phyloP scores from a whole-genome alignment of 2,888 invertebrate genomes.

The Aphodius granarius region DNA sequence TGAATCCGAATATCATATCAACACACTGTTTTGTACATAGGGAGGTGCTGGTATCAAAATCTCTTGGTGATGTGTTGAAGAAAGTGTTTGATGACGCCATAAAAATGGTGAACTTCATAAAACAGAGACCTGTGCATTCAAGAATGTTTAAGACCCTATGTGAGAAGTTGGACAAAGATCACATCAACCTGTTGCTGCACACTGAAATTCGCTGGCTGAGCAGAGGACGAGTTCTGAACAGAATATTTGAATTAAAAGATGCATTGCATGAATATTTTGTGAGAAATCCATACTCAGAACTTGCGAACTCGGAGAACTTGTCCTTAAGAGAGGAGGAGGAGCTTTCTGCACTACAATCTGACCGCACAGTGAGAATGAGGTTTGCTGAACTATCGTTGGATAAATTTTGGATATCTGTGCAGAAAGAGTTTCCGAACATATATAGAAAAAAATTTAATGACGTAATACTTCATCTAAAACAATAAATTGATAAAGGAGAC shows the following conservation, averaged over 20 bases:
- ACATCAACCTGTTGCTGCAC: neutral
- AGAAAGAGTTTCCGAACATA: neutral
- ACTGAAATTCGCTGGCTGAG: slow-evolving; percentile 6
- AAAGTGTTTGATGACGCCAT: neutral
- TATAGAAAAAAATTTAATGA: too few relatives aligned
- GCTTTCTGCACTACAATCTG: neutral
- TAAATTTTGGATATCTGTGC: neutral
- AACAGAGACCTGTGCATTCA: neutral
- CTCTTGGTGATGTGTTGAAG: neutral
- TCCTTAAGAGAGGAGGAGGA: neutral
- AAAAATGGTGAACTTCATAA: slow-evolving; percentile 1
- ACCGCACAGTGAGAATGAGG: too few relatives aligned
- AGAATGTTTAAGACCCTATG: neutral
- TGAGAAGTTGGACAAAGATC: neutral
- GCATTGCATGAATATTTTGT: neutral
- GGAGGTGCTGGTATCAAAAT: neutral
- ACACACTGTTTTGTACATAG: neutral
- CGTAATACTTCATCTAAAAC: too few relatives aligned
- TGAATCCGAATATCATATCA: neutral
- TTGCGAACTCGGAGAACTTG: neutral
- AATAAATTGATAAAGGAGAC: too few relatives aligned
- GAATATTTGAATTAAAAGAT: neutral
- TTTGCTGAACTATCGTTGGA: too few relatives aligned
- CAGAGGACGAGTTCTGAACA: slow-evolving; percentile 1
- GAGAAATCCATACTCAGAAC: neutral